Evolutionary conservation across 1,140 invertebrate species (phyloP).

Genomic region (Araneus ventricosus): DNA sequence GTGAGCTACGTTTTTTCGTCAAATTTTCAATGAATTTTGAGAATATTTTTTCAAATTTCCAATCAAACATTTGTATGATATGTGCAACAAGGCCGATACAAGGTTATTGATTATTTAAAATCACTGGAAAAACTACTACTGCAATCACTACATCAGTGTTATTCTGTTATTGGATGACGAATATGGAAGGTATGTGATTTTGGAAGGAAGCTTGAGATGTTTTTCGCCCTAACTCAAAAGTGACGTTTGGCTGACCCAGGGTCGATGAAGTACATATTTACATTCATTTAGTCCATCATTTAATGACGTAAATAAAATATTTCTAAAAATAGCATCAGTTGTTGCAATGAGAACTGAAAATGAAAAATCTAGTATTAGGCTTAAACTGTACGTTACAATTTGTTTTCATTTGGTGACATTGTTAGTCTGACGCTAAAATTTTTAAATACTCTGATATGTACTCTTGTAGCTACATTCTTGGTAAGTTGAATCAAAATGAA

Average conservation of each 20-base stretch:
- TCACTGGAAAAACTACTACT: slow-evolving; percentile 62
- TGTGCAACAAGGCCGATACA: slow-evolving; percentile 45
- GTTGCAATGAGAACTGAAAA: slow-evolving; percentile 53
- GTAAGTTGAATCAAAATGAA: slow-evolving; percentile 13
- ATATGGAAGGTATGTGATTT: slow-evolving; percentile 68
- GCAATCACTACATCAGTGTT: slow-evolving; percentile 32
- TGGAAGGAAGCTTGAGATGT: slow-evolving; percentile 56
- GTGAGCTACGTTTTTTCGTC: not conserved
- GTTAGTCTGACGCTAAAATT: slow-evolving; percentile 16
- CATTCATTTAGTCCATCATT: slow-evolving; percentile 22
- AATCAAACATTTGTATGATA: not conserved
- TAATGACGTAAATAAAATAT: slow-evolving; percentile 46
- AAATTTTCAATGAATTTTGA: not conserved
- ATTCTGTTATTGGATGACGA: slow-evolving; percentile 68
- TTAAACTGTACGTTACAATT: slow-evolving; percentile 46
- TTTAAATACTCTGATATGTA: not conserved
- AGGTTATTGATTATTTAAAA: slow-evolving; percentile 50
- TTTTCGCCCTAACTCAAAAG: slow-evolving; percentile 35
- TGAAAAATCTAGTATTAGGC: slow-evolving; percentile 58
- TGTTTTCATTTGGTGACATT: slow-evolving; percentile 10
- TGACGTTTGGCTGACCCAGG: slow-evolving; percentile 62
- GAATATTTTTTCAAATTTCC: not conserved
- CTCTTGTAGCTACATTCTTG: not conserved
- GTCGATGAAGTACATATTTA: slow-evolving; percentile 37
- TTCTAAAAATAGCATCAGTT: not conserved